Percentiles rank a stretch among this genome's conserved stretches.
Evolutionary conservation across 2,888 invertebrate genomes (phyloP).

Genomic region (Torymus auratus): DNA sequence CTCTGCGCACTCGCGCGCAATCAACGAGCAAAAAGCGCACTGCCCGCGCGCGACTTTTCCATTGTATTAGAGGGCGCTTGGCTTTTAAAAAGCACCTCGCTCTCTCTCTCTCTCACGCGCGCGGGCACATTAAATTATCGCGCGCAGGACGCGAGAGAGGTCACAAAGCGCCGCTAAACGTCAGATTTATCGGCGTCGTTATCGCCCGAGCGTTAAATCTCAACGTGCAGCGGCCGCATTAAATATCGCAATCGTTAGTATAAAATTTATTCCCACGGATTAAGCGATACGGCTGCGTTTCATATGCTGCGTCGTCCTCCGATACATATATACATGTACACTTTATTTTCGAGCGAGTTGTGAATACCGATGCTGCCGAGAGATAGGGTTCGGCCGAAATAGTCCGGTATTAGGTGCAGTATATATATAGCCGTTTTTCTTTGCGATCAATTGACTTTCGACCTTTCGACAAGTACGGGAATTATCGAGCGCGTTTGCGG

Average conservation of each 20-base stretch:
- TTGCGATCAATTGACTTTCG: background rate
- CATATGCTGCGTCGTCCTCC: background rate
- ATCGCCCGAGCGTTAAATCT: slow-evolving; percentile 56
- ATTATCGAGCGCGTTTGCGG: background rate
- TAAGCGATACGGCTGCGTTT: slow-evolving; percentile 30
- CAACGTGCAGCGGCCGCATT: slow-evolving; percentile 58
- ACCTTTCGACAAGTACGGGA: background rate
- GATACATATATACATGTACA: no score
- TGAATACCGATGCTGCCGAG: no score
- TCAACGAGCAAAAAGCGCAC: no score
- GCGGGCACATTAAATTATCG: slow-evolving; percentile 28
- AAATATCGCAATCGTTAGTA: slow-evolving; percentile 60
- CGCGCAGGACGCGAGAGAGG: background rate
- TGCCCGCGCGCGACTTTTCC: no score
- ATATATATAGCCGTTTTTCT: background rate
- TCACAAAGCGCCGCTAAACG: slow-evolving; percentile 45
- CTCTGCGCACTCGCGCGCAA: no score
- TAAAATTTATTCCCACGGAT: slow-evolving; percentile 55
- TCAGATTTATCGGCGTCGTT: slow-evolving; percentile 59
- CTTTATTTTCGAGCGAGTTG: no score
- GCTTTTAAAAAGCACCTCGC: no score
- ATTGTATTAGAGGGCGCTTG: no score
- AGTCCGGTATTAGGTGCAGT: no score
- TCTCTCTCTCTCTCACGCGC: background rate
- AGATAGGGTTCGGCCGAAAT: no score